Base-by-base conservation (phyloP, 1,140 invertebrate species). In the Nephotettix cincticeps region DNA sequence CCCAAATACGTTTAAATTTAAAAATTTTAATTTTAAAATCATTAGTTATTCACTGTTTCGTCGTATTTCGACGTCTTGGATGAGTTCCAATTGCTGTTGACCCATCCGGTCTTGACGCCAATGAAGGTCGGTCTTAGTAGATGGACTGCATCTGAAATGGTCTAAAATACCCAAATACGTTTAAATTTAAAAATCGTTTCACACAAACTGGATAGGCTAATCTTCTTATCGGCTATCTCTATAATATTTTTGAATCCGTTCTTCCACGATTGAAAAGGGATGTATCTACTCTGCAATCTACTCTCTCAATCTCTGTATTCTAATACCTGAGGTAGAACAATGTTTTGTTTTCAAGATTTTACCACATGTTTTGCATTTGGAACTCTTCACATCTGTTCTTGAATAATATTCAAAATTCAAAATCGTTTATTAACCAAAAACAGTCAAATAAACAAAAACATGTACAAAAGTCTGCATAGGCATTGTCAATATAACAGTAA, bases 61-160 rank as follows among this genome's bases (percentile, higher is more conserved):
- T 43, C 40, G n/a, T 11, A 43, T 43, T 11, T 11, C 40, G 9
- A 9, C n/a, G 40, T 9, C 9, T 11, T 43, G 40, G n/a, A 11
- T 43, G 9, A 11, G n/a, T n/a, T 9, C n/a, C 9, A 43, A 43
- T 11, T 11, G 9, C 9, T 43, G n/a, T 43, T 43, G 28, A 19
- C 69, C 54, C 51, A 71, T 29, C 36, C 21, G 14, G 21, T 65
- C 45, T 65, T 65, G 69, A 27, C 32, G 63, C 36, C 65, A 29
- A 43, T 71, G 47, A 17, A 71, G 58, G 27, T 19, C 43, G 45
- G 19, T 25, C 45, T 36, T 67, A 65, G 69, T 58, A 65, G 36
- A 43, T n/a, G 32, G 45, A 43, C 47, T 61, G 29, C 43, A 58
- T 64, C 45, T 56, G 43, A 56, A 69, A n/a, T 69, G 54, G 27